These are phyloP conservation scores for Hartigia nigra DNA, from an alignment of 2,888 invertebrate genomes.

Conservation along the genomic window DNA sequence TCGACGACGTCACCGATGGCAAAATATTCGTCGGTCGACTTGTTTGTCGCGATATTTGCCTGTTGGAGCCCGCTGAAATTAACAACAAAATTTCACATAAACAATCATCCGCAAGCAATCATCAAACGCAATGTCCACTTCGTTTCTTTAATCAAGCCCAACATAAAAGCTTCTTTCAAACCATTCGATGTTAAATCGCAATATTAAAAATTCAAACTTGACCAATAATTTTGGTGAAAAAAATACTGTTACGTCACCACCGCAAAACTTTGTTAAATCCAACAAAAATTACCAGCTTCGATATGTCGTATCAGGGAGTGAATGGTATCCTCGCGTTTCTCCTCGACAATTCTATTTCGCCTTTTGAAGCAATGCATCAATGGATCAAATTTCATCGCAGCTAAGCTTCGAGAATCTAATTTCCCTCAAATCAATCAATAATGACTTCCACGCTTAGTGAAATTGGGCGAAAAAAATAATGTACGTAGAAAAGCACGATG, in stretches of 20 bases:
- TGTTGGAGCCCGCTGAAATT: slow-evolving; percentile 53
- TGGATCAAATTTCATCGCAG: slow-evolving; percentile 53
- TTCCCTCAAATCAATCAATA: background rate
- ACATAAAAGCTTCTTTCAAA: background rate
- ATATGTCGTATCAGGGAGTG: background rate
- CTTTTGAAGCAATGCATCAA: slow-evolving; percentile 52
- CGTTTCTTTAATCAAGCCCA: background rate
- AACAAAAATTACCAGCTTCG: background rate
- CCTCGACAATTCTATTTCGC: slow-evolving; percentile 52
- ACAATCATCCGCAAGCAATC: background rate
- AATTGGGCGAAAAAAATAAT: background rate
- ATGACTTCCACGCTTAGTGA: background rate
- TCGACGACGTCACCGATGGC: slow-evolving; percentile 64
- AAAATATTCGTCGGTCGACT: slow-evolving; percentile 69
- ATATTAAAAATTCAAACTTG: background rate
- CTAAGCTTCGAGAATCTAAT: background rate
- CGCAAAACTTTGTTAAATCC: background rate
- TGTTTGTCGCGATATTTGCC: slow-evolving; percentile 49
- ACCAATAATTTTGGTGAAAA: background rate
- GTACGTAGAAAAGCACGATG: background rate
- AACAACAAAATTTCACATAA: slow-evolving; percentile 4
- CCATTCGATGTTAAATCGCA: background rate
- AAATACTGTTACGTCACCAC: background rate
- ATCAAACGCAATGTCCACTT: background rate
- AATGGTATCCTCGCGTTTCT: slow-evolving; percentile 12